Base-by-base conservation (phyloP, 2,113 vertebrate genomes). In the Xiphophorus hellerii region DNA sequence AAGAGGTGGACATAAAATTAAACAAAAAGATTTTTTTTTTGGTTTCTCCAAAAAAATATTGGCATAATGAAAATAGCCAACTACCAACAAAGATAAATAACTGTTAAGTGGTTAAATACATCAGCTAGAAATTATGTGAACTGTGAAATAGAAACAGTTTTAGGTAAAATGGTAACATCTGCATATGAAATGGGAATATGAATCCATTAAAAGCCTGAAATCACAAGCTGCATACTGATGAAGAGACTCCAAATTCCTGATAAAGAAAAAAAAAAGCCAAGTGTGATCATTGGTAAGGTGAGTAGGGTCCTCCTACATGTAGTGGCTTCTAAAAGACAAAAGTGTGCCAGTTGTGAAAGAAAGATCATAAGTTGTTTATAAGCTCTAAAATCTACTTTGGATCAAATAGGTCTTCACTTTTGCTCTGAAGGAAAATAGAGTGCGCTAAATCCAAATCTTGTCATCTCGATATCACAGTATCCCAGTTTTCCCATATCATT, bases 401-500 rank as follows among this genome's bases (percentile, higher is more conserved):
- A n/a, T n/a, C 5, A n/a, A 25, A 58, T 58, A 25, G 22, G 3
- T 58, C 2, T n/a, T n/a, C 51, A 25, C 22, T n/a, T 60, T 29
- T 9, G n/a, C 30, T 54, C 66, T 42, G 28, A 63, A 48, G 5
- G 67, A 64, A 71, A 85, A 82, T 74, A 35, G 72, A 85, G 76
- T 15, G 12, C 64, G 31, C 17, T 70, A 29, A 67, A 48, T 17
- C 72, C 37, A 66, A 22, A 31, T 74, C 51, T 51, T 73, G 29
- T 83, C 70, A 73, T 81, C 68, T 73, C 66, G 51, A n/a, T 17
- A 10, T 58, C 51, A 54, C 10, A 10, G 65, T 69, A 69, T 80
- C 35, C 22, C 25, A 11, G 58, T 79, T 77, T 88, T 72, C 77
- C 79, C 80, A 58, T 69, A 2, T 28, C 54, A 90, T 92, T 90